Evolutionary conservation across 2,888 invertebrate species (phyloP).

Genomic region (Tolmerus cingulatus): DNA sequence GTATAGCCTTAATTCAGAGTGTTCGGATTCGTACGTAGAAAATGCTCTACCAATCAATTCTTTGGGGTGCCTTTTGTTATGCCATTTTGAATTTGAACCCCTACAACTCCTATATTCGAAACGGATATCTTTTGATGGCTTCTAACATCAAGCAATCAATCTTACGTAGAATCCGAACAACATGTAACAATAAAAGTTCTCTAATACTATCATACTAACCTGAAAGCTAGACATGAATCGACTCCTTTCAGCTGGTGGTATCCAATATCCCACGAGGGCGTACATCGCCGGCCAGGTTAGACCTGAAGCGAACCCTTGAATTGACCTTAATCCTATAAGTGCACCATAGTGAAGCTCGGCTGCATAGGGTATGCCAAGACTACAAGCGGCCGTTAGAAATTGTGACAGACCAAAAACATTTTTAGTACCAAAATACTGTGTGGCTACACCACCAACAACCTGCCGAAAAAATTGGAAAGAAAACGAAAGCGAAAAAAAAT

Average conservation of each 20-base stretch:
- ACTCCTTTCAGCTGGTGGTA: constrained; percentile 74
- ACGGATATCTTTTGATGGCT: no score
- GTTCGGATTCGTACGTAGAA: no score
- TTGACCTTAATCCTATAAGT: constrained; percentile 70
- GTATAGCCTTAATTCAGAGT: no score
- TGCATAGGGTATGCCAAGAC: constrained; percentile 71
- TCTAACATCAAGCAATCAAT: no score
- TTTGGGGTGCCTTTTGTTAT: no score
- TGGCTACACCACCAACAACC: constrained; percentile 73
- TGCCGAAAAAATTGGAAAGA: constrained; percentile 28
- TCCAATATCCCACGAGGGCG: constrained; percentile 76
- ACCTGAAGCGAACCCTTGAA: constrained; percentile 76
- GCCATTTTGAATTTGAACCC: no score
- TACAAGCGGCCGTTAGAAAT: constrained; percentile 72
- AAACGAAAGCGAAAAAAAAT: background rate
- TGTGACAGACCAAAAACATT: constrained; percentile 76
- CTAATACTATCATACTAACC: constrained; percentile 57
- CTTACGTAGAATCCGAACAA: no score
- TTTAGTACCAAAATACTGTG: constrained; percentile 76
- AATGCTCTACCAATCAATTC: no score
- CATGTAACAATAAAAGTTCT: no score
- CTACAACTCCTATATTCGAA: no score
- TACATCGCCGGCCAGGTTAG: constrained; percentile 81
- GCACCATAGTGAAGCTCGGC: constrained; percentile 70
- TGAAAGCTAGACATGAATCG: constrained; percentile 80